These are phyloP conservation scores for Arothron firmamentum DNA, from an alignment of 2,113 vertebrate species.

Conservation along the genomic window DNA sequence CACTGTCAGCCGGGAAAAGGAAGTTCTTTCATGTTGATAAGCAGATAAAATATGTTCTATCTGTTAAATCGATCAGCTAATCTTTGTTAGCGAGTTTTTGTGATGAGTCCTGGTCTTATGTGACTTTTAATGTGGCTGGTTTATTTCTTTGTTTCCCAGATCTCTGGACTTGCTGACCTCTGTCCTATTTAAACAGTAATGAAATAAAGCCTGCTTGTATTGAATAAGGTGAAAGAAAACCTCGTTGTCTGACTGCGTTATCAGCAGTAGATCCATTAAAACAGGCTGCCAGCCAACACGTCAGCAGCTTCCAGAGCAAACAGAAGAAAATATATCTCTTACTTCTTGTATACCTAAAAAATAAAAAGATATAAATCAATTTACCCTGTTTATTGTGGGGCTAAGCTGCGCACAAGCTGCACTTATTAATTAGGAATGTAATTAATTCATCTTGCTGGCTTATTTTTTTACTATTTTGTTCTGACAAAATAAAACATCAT, in stretches of 20 bases:
- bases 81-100: too few species aligned
- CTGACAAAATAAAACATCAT: too few species aligned
- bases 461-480: too few species aligned
- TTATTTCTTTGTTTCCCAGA: constrained; percentile 24
- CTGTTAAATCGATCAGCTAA: too few species aligned
- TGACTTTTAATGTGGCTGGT: not conserved
- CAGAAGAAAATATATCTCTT: too few species aligned
- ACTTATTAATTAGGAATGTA: not conserved
- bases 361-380: too few species aligned
- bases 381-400: too few species aligned
- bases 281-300: constrained; percentile 2
- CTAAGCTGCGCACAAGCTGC: too few species aligned
- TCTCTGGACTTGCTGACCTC: constrained; percentile 23
- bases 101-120: too few species aligned
- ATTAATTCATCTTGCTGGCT: not conserved
- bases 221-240: constrained; percentile 49
- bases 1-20: constrained; percentile 23
- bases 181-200: constrained; percentile 29
- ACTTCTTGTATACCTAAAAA: too few species aligned
- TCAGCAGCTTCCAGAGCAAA: not conserved
- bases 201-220: constrained; percentile 41
- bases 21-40: not conserved
- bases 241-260: constrained; percentile 17
- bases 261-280: constrained; percentile 25
- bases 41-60: too few species aligned